Conservation (phyloP, 2,113 vertebrate genomes). For the Pseudorasbora parva region DNA sequence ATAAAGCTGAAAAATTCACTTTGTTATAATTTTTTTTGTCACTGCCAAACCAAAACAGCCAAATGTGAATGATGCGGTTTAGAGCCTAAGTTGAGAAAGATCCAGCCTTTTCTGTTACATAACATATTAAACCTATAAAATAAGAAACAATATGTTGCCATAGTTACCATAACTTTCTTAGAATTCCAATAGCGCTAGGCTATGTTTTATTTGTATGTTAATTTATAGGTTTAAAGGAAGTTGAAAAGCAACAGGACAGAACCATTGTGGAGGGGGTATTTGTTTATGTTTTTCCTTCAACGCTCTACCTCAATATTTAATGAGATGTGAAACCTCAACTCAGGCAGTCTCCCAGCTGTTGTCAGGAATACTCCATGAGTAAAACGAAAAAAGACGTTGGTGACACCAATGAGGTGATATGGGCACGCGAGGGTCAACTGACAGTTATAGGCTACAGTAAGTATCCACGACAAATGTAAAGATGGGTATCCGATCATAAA, state of each 20-base stretch:
- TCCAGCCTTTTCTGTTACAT: not conserved
- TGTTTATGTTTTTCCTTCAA: conserved; percentile 73
- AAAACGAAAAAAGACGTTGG: conserved; percentile 38
- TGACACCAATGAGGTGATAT: not conserved
- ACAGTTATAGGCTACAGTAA: not conserved
- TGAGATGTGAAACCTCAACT: conserved; percentile 68
- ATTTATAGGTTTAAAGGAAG: not conserved
- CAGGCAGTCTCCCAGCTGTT: conserved; percentile 74
- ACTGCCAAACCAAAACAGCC: not conserved
- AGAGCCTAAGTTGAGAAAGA: not conserved
- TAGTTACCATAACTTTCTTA: not conserved
- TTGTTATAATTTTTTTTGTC: not conserved
- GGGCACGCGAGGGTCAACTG: conserved; percentile 5
- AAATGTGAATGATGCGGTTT: no score
- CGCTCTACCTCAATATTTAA: conserved; percentile 76
- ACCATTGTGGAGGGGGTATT: conserved; percentile 14
- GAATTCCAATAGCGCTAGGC: not conserved
- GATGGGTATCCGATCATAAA: no score
- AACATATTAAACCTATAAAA: not conserved
- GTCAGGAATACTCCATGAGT: conserved; percentile 35
- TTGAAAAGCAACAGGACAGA: conserved; percentile 21
- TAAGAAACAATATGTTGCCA: not conserved
- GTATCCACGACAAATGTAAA: not conserved
- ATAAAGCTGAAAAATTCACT: not conserved
- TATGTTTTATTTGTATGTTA: no score